Base-by-base conservation (phyloP, 2,888 invertebrate genomes). In the Eueremaeus valkanovi region DNA sequence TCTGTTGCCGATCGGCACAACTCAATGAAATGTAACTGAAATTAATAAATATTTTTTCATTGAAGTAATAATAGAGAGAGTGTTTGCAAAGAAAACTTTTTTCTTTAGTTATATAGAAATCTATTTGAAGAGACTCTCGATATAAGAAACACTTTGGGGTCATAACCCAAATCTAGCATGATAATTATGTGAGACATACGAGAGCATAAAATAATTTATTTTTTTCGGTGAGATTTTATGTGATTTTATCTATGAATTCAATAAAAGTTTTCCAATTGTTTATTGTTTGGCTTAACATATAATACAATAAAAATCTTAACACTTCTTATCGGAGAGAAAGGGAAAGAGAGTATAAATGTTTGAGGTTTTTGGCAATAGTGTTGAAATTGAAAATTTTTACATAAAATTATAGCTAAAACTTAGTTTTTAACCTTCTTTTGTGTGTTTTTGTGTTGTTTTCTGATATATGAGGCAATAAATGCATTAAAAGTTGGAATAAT, bases 61-160 rank as follows among this genome's bases (percentile, higher is more conserved):
- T 9, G 18, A 3, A 45, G 18, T 45, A 45, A 45, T 45, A 45
- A 45, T 45, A 45, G 42, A n/a, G n/a, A n/a, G n/a, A n/a, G 6
- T 18, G 42, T 45, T 18, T 16, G 42, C 18, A 45, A 45, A 8
- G 42, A 45, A 55, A 49, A 24, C 3, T 21, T n/a, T 55, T 55
- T n/a, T 61, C 1, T 27, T 11, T 27, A 61, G 27, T 31, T 18
- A 9, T 9, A 58, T n/a, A 58, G 29, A 58, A 27, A 58, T 21
- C 9, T 16, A 31, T 24, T 29, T 61, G 31, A 61, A 29, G 18
- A 16, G 18, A 31, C 16, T 61, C 61, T 61, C 31, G 31, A 61
- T 31, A 61, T 61, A 61, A 61, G 11, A 11, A 55, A 55, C n/a
- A n/a, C 55, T 61, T 61, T 61, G 16, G 61, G 61, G 61, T 61